Evolutionary conservation across 2,888 invertebrate species (phyloP).

Genomic region (Lepetodrilus schrolli): DNA sequence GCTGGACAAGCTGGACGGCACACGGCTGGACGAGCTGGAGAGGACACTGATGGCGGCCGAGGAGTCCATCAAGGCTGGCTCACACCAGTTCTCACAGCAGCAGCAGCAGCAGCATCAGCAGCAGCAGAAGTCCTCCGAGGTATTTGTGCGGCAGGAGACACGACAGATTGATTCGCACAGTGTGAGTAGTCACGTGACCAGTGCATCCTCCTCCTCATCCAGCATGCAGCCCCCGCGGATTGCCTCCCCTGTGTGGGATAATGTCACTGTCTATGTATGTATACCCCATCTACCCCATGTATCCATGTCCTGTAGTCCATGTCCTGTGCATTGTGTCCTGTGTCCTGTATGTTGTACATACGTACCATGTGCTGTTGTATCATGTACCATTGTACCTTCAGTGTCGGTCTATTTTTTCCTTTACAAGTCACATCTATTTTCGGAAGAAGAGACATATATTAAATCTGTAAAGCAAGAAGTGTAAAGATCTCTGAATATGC

Average conservation of each 20-base stretch:
- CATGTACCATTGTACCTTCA: too few species aligned
- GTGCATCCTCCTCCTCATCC: not conserved
- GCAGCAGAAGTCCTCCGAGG: conserved; percentile 32
- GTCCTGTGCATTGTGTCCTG: too few species aligned
- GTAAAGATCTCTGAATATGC: too few species aligned
- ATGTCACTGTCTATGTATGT: conserved; percentile 41
- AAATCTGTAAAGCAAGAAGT: too few species aligned
- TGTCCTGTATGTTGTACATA: too few species aligned
- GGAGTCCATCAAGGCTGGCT: conserved; percentile 49
- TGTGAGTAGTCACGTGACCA: not conserved
- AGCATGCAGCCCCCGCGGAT: conserved; percentile 38
- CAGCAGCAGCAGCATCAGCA: conserved; percentile 38
- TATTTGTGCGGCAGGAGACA: conserved; percentile 38
- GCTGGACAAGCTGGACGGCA: conserved; percentile 24
- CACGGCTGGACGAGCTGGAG: conserved; percentile 62
- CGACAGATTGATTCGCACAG: conserved; percentile 45
- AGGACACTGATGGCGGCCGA: conserved; percentile 61
- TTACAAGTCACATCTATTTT: too few species aligned
- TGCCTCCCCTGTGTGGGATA: conserved; percentile 59
- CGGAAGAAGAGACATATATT: too few species aligned
- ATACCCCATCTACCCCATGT: not conserved
- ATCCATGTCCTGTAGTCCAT: too few species aligned
- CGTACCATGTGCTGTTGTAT: too few species aligned
- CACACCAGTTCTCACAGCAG: conserved; percentile 43
- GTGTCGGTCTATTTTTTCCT: too few species aligned